Evolutionary conservation across 2,888 invertebrate genomes (phyloP).

Genomic region (Drosophila stalkeri): DNA sequence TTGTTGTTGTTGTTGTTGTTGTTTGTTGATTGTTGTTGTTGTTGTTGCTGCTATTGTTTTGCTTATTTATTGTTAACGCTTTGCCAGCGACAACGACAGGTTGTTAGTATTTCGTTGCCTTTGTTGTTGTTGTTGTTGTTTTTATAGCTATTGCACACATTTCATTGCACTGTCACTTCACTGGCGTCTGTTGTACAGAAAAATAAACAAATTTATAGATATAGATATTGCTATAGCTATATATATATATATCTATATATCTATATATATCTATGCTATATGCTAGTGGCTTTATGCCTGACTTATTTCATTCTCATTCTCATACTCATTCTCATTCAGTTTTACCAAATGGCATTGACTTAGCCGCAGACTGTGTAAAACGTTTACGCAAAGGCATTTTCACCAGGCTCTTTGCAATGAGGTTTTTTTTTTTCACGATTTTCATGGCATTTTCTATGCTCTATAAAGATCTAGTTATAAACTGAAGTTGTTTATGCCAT

Average conservation of each 20-base stretch:
- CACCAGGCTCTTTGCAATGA: background rate
- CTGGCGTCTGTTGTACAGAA: conserved; percentile 37
- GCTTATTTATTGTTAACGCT: conserved; percentile 79
- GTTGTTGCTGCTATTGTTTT: conserved; percentile 55
- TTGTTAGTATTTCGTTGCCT: conserved; percentile 64
- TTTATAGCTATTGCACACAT: conserved; percentile 59
- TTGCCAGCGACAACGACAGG: conserved; percentile 77
- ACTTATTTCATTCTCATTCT: background rate
- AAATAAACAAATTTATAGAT: conserved; percentile 29
- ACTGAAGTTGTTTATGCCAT: background rate
- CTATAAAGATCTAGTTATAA: background rate
- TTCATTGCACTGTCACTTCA: conserved; percentile 69
- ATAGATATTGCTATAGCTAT: background rate
- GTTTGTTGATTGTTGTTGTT: conserved; percentile 39
- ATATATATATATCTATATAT: conserved; percentile 12
- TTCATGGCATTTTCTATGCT: background rate
- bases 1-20: conserved; percentile 47
- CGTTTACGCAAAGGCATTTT: conserved; percentile 5
- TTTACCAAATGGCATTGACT: background rate
- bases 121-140: conserved; percentile 35
- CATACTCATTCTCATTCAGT: background rate
- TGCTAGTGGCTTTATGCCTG: background rate
- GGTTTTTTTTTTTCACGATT: background rate
- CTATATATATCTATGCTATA: background rate
- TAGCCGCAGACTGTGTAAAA: background rate